Conservation (phyloP, 2,113 vertebrate species). For the Vulpes vulpes region DNA sequence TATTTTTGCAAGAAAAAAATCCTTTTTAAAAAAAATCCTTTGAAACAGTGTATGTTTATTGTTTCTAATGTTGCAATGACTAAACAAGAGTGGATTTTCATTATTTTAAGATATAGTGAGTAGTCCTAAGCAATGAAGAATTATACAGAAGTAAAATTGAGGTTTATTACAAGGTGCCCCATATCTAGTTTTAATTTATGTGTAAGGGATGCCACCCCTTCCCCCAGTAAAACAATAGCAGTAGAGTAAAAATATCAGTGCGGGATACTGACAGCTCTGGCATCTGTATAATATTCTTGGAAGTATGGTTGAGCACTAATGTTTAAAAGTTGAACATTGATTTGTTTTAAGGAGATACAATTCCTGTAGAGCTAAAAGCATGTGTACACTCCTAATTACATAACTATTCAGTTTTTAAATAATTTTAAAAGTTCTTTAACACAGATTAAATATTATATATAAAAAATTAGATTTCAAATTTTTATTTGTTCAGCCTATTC, state of each 20-base stretch:
- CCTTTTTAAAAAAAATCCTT: not conserved
- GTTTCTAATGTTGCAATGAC: not conserved
- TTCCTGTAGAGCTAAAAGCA: constrained; percentile 20
- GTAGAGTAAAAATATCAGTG: not conserved
- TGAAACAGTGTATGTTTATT: not conserved
- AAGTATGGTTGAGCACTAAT: not conserved
- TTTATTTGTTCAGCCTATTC: constrained; percentile 12
- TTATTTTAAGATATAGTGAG: constrained; percentile 12
- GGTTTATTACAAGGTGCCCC: not conserved
- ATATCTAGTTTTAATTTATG: not conserved
- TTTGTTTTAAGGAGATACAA: not conserved
- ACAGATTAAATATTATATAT: not conserved
- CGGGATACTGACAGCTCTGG: not conserved
- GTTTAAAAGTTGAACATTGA: not conserved
- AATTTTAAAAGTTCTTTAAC: not conserved
- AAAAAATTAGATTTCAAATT: constrained; percentile 38
- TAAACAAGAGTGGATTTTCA: constrained; percentile 9
- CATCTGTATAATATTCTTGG: not conserved
- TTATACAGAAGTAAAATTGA: not conserved
- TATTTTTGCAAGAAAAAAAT: not conserved
- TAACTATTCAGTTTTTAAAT: constrained; percentile 21
- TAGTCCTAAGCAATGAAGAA: not conserved
- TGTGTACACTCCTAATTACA: not conserved
- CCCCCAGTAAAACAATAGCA: no score
- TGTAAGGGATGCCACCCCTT: not conserved